Percentiles rank a stretch among this genome's conserved stretches.
Evolutionary conservation across 2,888 invertebrate genomes (phyloP).

Genomic region (Hemaris fuciformis): DNA sequence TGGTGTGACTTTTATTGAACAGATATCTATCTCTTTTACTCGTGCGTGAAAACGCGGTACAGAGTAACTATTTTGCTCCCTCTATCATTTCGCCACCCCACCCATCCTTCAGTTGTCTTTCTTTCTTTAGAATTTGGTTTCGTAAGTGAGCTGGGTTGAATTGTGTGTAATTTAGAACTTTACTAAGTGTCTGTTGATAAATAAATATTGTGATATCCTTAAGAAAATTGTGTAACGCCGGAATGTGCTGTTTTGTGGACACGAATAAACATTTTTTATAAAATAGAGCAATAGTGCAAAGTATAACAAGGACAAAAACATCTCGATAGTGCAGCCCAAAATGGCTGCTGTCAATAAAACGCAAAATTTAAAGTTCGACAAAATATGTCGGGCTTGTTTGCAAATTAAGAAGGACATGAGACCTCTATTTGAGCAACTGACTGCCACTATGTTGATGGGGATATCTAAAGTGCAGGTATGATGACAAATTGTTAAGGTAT

Average conservation of each 20-base stretch:
- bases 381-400: constrained; percentile 84
- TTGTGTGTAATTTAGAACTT: constrained; percentile 19
- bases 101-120: constrained; percentile 47
- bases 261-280: constrained; percentile 1
- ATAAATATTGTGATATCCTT: not conserved
- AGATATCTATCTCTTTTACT: constrained; percentile 49
- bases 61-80: constrained; percentile 35
- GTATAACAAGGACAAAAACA: constrained; percentile 66
- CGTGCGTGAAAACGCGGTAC: constrained; percentile 18
- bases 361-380: constrained; percentile 74
- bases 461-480: constrained; percentile 83
- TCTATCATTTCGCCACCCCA: constrained; percentile 49
- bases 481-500: constrained; percentile 60
- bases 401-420: constrained; percentile 84
- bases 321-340: constrained; percentile 63
- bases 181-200: constrained; percentile 5
- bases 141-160: constrained; percentile 42
- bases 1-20: constrained; percentile 39
- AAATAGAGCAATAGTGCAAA: constrained; percentile 30
- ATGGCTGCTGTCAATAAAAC: constrained; percentile 69
- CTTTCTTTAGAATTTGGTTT: constrained; percentile 50
- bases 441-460: constrained; percentile 84
- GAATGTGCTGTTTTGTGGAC: not conserved
- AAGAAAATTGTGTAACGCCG: not conserved
- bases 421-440: constrained; percentile 83